Evolutionary conservation across 2,888 invertebrate species (phyloP), one percentile per base, ranked within the genome.

Genomic region (Drosophila eohydei): DNA sequence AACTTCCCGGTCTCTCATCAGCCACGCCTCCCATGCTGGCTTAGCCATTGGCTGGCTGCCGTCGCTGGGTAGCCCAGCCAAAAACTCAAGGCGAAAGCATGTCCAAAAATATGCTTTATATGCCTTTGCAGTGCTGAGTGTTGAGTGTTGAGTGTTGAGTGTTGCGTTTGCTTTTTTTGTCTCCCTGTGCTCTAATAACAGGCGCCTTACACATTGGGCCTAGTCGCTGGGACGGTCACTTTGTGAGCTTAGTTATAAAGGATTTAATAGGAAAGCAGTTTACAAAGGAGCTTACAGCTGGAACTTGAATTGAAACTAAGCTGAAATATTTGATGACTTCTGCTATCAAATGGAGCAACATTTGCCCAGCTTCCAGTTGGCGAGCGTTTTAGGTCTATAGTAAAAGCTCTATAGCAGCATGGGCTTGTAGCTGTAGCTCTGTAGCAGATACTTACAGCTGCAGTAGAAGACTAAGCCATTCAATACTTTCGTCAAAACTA

Each of bases 81-180:
- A 74, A 82, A 78, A 88, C 83, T 75, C 72, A 78, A 88, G 80
- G 65, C 72, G 61, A 78, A 78, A 71, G 75, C 83, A 81, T 73
- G 72, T 75, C 77, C 75, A 76, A 77, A 88, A 86, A 87, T 81
- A 86, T 86, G 86, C 88, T 84, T 85, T 83, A 85, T 84, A 80
- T 87, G 76, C 71, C 73, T 72, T 82, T 82, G 71, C 71, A 58
- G 32, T 32, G 70, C 68, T 74, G 58, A 62, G 63, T 71, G 66
- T 80, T 70, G 60, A 48, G 63, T 71, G 66, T 80, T 70, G 60
- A 48, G 63, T 21, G 70, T 71, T 74, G 58, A 62, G 63, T 71
- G 66, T 80, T 70, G 60, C 52, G 63, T 34, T 36, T 44, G 14
- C 51, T n/a, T 32, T 52, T 38, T 30, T 59, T 30, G 43, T 46